Evolutionary conservation across 2,888 invertebrate species (phyloP).

Genomic region (Quadroppia sp.): DNA sequence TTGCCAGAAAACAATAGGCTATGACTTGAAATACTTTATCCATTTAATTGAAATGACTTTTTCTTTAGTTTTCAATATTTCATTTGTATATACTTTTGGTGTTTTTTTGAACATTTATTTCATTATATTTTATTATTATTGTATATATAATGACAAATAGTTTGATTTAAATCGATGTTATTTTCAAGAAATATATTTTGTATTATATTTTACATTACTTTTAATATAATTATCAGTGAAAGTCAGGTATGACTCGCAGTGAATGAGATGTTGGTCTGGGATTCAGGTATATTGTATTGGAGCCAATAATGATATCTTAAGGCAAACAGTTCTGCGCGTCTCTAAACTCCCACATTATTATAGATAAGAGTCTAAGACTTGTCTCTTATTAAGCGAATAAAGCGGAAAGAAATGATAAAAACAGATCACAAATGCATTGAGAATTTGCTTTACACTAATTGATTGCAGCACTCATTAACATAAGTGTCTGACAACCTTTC

Average conservation of each 20-base stretch:
- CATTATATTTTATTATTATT: no score
- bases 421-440: background rate
- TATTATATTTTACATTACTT: no score
- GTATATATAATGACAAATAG: no score
- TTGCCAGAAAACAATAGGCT: constrained; percentile 1
- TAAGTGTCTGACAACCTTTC: background rate
- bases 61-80: background rate
- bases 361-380: background rate
- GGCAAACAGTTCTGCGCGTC: background rate
- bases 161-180: no score
- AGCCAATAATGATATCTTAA: background rate
- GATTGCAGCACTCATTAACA: background rate
- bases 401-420: background rate
- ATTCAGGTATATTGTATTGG: background rate
- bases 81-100: background rate
- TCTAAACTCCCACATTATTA: background rate
- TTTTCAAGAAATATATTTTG: no score
- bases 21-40: background rate
- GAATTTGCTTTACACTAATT: background rate
- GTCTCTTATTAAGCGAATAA: background rate
- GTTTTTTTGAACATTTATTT: background rate
- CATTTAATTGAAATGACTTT: background rate
- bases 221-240: no score
- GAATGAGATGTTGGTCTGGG: background rate
- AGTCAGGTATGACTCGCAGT: no score